phyloP scores from a whole-genome alignment of 2,888 invertebrate genomes.

The Brachypalpus laphriformis region DNA sequence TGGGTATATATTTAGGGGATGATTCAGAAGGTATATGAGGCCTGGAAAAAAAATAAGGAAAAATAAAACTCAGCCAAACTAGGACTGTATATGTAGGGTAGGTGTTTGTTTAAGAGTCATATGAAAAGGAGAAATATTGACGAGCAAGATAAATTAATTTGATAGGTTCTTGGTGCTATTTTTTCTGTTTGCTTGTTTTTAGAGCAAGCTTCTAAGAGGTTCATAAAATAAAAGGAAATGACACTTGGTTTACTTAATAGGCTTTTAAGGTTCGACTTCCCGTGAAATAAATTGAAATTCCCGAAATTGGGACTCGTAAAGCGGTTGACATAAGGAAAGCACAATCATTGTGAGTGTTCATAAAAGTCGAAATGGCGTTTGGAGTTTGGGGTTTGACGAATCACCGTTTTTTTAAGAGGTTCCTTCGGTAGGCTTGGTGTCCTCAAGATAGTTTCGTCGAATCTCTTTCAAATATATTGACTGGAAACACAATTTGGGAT shows the following conservation, averaged over 20 bases:
- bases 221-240: constrained; percentile 32
- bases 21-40: neutral
- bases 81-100: constrained; percentile 7
- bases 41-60: neutral
- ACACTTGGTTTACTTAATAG: constrained; percentile 36
- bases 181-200: neutral
- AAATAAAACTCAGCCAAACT: constrained; percentile 4
- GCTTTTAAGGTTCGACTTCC: constrained; percentile 15
- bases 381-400: neutral
- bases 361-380: neutral
- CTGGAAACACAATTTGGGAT: too few relatives aligned
- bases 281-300: constrained; percentile 30
- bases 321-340: constrained; percentile 13
- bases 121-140: constrained; percentile 36
- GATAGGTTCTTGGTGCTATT: constrained; percentile 2
- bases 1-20: neutral
- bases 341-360: constrained; percentile 28
- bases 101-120: constrained; percentile 40
- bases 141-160: constrained; percentile 41
- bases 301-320: constrained; percentile 39
- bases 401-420: neutral
- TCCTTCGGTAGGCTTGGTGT: too few relatives aligned
- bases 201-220: neutral
- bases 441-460: too few relatives aligned
- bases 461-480: too few relatives aligned